phyloP scores from a whole-genome alignment of 1,140 invertebrate genomes.

The Drosophila ambigua region DNA sequence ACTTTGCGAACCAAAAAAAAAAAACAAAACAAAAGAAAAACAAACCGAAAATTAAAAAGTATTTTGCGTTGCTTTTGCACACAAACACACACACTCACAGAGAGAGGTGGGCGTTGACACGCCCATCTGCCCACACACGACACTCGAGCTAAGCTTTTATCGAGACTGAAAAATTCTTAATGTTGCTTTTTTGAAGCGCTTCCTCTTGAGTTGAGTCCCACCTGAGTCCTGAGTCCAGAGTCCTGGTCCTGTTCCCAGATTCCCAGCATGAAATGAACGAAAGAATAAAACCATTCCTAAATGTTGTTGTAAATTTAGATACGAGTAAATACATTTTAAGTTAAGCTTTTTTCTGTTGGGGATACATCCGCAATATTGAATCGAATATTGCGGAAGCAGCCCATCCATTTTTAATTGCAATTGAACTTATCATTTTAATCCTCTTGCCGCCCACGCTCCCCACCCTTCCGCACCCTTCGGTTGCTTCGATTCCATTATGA shows the following conservation, averaged over 20 bases:
- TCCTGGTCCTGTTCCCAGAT: background rate
- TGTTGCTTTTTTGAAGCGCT: slow-evolving; percentile 66
- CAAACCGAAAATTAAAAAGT: slow-evolving; percentile 28
- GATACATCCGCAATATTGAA: background rate
- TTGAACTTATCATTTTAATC: slow-evolving; percentile 45
- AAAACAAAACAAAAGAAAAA: slow-evolving; percentile 29
- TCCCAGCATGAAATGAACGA: slow-evolving; percentile 21
- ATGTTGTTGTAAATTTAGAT: slow-evolving; percentile 76
- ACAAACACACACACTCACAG: slow-evolving; percentile 25
- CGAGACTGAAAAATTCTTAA: slow-evolving; percentile 60
- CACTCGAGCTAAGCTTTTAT: slow-evolving; percentile 63
- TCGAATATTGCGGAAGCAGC: background rate
- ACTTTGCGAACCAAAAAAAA: slow-evolving; percentile 66
- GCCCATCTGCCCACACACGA: slow-evolving; percentile 27
- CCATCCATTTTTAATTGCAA: slow-evolving; percentile 9
- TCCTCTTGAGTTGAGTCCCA: slow-evolving; percentile 39
- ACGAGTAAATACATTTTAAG: slow-evolving; percentile 22
- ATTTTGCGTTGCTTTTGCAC: slow-evolving; percentile 73
- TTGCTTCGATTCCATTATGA: slow-evolving; percentile 57
- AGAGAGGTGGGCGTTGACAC: slow-evolving; percentile 18
- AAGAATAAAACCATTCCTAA: slow-evolving; percentile 48
- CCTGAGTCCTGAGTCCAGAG: background rate
- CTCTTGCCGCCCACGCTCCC: slow-evolving; percentile 43
- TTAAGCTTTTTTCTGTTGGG: slow-evolving; percentile 21
- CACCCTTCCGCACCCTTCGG: slow-evolving; percentile 44